Evolutionary conservation across 2,888 invertebrate species (phyloP).

Genomic region (Lymantria dispar): DNA sequence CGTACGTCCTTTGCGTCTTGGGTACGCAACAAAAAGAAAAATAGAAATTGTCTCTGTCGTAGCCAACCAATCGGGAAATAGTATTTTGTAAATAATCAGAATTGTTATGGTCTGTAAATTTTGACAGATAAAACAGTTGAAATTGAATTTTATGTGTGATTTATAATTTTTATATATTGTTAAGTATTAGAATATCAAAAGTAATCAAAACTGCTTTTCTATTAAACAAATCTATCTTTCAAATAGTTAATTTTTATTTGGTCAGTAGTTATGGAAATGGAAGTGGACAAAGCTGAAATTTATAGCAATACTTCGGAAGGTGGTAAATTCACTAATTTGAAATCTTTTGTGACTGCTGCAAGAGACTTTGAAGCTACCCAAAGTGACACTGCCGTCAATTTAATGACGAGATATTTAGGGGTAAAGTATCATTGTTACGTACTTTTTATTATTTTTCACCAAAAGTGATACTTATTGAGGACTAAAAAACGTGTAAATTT

Average conservation of each 20-base stretch:
- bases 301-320: slow-evolving; percentile 53
- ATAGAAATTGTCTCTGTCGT: background rate
- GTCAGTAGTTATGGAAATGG: slow-evolving; percentile 46
- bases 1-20: too few relatives aligned
- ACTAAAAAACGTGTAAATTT: slow-evolving; percentile 29
- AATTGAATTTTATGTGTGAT: slow-evolving; percentile 53
- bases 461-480: background rate
- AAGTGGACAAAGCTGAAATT: slow-evolving; percentile 64
- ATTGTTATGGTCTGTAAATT: slow-evolving; percentile 26
- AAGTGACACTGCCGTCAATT: slow-evolving; percentile 74
- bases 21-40: too few relatives aligned
- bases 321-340: slow-evolving; percentile 72
- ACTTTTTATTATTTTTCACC: background rate
- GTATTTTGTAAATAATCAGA: slow-evolving; percentile 49
- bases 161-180: slow-evolving; percentile 7
- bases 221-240: background rate
- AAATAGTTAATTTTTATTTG: background rate
- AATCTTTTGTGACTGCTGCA: slow-evolving; percentile 78
- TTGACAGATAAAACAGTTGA: slow-evolving; percentile 66
- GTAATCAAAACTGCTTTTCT: too few relatives aligned
- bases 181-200: background rate
- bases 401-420: slow-evolving; percentile 78
- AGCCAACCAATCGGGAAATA: slow-evolving; percentile 39
- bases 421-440: slow-evolving; percentile 45
- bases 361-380: slow-evolving; percentile 78